Base-by-base conservation (phyloP, 2,113 vertebrate species). In the Sarotherodon lohbergeri region DNA sequence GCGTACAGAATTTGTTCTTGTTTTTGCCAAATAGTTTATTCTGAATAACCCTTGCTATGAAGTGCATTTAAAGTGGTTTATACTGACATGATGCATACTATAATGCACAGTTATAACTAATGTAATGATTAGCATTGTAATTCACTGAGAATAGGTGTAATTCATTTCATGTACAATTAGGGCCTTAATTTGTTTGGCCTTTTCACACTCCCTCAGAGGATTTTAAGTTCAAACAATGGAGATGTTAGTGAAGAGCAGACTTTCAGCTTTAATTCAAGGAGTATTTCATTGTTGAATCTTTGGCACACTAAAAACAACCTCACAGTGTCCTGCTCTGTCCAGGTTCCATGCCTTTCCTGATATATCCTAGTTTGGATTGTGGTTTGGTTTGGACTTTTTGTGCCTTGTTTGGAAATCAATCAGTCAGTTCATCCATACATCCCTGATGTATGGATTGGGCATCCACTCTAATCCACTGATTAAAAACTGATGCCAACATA, bases 11-110 rank as follows among this genome's bases (percentile, higher is more conserved):
- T 78, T 5, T 66, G 17, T 3, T 27, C n/a, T 52, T 9, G 7
- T 66, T 80, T 29, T 57, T 68, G 16, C 8, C 43, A 32, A 48
- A 50, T 50, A 7, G 14, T 48, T 55, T 56, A 27, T 57, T 81
- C n/a, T 59, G 5, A 27, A 29, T 1, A 57, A 11, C 0, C 24
- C 22, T 57, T 27, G 54, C 16, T 46, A 1, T 81, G 56, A 78
- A 11, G 27, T 32, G 27, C 16, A n/a, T 78, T 8, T 32, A 32
- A 78, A 78, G 6, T 76, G 43, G 16, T 78, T 50, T 32, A 78
- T 0, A 1, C 4, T n/a, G 9, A 19, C 16, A n/a, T 19, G 14
- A 1, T 0, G 8, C 24, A 32, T 13, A 32, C 24, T 6, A 27
- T 27, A 46, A 73, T 27, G 39, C 46, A 46, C 22, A 46, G 22